Percentiles rank a stretch among this genome's conserved stretches.
These are phyloP conservation scores for Argentina silus DNA, from an alignment of 2,797 vertebrate species.

Conservation along the genomic window DNA sequence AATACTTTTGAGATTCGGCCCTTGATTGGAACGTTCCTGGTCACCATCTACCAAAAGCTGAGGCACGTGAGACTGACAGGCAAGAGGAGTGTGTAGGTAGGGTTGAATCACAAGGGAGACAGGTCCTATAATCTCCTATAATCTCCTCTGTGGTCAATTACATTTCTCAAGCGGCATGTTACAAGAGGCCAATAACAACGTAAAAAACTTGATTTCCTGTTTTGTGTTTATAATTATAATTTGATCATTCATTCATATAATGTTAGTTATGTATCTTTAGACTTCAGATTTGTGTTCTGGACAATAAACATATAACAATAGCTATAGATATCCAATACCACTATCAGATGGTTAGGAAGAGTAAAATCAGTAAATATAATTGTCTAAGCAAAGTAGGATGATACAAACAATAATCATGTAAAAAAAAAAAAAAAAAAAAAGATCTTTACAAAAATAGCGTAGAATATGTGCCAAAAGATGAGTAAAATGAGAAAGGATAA, in stretches of 20 bases:
- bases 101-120: too few relatives aligned
- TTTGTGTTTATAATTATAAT: too few relatives aligned
- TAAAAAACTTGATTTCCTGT: too few relatives aligned
- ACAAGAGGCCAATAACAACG: not conserved
- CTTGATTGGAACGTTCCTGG: not conserved
- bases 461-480: conserved; percentile 2
- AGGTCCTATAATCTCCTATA: too few relatives aligned
- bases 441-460: conserved; percentile 16
- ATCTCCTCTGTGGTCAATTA: too few relatives aligned
- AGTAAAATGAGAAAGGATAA: too few relatives aligned
- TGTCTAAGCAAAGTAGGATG: conserved; percentile 6
- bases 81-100: not conserved
- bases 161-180: not conserved
- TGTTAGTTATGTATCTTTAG: too few relatives aligned
- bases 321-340: not conserved
- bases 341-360: conserved; percentile 12
- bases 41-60: not conserved
- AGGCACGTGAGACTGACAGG: conserved; percentile 1
- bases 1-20: too few relatives aligned
- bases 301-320: not conserved
- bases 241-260: too few relatives aligned
- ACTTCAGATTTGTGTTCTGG: too few relatives aligned
- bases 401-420: conserved; percentile 4
- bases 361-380: conserved; percentile 20
- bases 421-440: not conserved